Evolutionary conservation across 2,113 vertebrate species (phyloP), one percentile per base, ranked within the genome.

Genomic region (Cyphomyrus plagiostoma): DNA sequence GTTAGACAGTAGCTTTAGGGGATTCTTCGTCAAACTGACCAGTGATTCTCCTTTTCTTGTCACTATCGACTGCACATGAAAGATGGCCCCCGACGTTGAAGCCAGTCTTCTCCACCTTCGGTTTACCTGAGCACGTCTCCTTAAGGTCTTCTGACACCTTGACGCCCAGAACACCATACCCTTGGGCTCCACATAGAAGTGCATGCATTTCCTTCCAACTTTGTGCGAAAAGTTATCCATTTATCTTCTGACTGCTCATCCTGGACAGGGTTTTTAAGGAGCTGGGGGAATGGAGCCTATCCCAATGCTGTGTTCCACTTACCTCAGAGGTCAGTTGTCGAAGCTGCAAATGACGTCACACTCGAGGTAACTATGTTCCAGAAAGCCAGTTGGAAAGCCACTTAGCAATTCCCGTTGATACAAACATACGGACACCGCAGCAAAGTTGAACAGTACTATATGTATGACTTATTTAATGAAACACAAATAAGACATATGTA

Each of bases 41-140:
- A 95, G 95, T 95, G 94, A 93, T 94, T 94, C 94, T 95, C 91
- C 92, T 93, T 19, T 80, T 92, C 94, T 94, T 96, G 95, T 96
- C 95, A 95, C 94, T 94, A 94, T 95, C 95, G 92, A 96, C 95
- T 95, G 95, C 93, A 91, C 92, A 90, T 93, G 95, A 95, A 93
- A 91, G 92, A 52, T 93, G 94, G 94, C 94, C 94, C 94, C 93
- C 92, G 93, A 93, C 92, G 92, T 39, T 89, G 90, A 95, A 94
- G 95, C 94, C 86, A 58, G 23, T 91, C 93, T 90, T 91, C 94
- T 42, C 74, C 74, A 80, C 74, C 74, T 80, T 80, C 7, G 74
- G 13, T 93, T 95, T 94, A 95, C 94, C 94, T 95, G 94, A 93
- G 92, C 93, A 92, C 93, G 48, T 88, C 92, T 92, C 93, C 92